Base-by-base conservation (phyloP, 2,113 vertebrate species). In the Heteronetta atricapilla region DNA sequence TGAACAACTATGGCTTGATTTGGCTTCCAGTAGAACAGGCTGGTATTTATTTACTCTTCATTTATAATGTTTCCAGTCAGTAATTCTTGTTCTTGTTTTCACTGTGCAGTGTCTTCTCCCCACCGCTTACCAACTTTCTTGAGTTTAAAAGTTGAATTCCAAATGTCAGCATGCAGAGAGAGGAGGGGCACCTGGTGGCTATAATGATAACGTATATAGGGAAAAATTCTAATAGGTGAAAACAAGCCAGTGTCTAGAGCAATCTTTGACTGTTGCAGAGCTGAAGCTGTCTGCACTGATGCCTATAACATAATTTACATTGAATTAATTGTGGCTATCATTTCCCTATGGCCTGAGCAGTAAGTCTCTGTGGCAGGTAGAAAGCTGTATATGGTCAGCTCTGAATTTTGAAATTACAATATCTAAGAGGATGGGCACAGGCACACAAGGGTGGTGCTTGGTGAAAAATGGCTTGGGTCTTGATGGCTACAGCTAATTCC, bases 21-120 rank as follows among this genome's bases (percentile, higher is more conserved):
- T 80, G 85, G 42, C n/a, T 62, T 79, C 31, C 40, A 13, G 68
- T 16, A 52, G 38, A 34, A 56, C 42, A 80, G 59, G 5, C 4
- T 8, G 18, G 11, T 29, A 31, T 53, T 44, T 81, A 42, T 76
- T 52, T 94, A 36, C 63, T 90, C 48, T 67, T 50, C 4, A 11
- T 46, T 66, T 75, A 5, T 34, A 31, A 29, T 4, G 36, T 38
- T 72, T 55, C 38, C 75, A 64, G 46, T 50, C 75, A 63, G 18
- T 15, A 33, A 58, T 53, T 76, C 76, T 28, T 77, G 20, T 67
- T 34, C 21, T 9, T 21, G 11, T 33, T 17, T 25, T 67, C 33
- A 13, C 0, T 20, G 13, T 0, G 0, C 8, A 13, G 2, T 18
- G 20, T 72, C 76, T 52, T 56, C n/a, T 50, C 34, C n/a, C 40